Percentiles rank a stretch among this genome's conserved stretches.
These are phyloP conservation scores for Willisornis vidua DNA, from an alignment of 2,113 vertebrate genomes.

Conservation along the genomic window DNA sequence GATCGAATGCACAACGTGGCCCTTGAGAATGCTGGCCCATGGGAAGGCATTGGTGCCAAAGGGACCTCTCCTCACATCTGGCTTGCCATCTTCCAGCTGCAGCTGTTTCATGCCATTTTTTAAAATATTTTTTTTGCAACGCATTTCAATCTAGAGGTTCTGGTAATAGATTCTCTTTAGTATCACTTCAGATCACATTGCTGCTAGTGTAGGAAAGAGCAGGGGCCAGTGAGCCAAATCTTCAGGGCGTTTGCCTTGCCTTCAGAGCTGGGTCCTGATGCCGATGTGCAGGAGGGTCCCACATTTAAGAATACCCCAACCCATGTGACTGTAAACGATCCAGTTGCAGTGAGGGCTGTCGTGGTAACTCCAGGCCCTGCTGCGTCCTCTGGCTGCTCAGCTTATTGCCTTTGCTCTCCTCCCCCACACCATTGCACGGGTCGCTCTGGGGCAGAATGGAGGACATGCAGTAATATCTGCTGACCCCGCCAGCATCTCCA, in stretches of 20 bases:
- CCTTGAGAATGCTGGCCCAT: not conserved
- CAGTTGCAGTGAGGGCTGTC: not conserved
- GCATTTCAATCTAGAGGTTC: not conserved
- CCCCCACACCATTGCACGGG: accelerated
- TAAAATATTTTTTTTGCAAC: not conserved
- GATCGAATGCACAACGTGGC: accelerated
- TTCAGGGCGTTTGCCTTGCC: not conserved
- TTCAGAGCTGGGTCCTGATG: not conserved
- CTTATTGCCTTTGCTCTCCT: not conserved
- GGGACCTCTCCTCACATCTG: not conserved
- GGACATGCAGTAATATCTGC: not conserved
- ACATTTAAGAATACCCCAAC: not conserved
- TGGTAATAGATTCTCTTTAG: not conserved
- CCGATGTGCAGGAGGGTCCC: not conserved
- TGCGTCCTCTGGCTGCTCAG: not conserved
- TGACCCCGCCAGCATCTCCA: not conserved
- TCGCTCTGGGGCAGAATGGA: not conserved
- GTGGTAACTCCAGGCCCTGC: not conserved
- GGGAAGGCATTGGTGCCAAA: not conserved
- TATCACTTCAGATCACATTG: not conserved
- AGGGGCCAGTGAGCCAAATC: not conserved
- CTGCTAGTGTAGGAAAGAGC: not conserved
- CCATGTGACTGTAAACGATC: not conserved
- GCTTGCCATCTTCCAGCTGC: not conserved
- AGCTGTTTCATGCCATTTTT: not conserved